A percentile compares a stretch with the other conserved stretches of the same genome.
Conservation (phyloP, 2,113 vertebrate genomes). For the Prolemur simus region DNA sequence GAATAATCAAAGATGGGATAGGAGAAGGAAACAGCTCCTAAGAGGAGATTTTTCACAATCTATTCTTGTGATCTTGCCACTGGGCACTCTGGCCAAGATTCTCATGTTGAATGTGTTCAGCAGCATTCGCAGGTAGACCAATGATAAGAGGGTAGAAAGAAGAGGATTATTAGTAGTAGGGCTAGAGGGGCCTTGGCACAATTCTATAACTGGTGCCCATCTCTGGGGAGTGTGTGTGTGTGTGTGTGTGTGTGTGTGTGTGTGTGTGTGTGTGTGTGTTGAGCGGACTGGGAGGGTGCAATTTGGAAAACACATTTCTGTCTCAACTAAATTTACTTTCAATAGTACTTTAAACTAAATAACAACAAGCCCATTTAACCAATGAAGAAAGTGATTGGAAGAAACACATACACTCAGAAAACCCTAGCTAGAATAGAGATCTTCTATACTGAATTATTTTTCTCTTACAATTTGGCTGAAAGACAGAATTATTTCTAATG, state of each 20-base stretch:
- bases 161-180: background rate
- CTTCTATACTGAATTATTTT: background rate
- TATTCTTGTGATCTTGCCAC: background rate
- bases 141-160: background rate
- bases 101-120: background rate
- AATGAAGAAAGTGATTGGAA: background rate
- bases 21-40: background rate
- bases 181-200: background rate
- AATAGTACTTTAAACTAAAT: background rate
- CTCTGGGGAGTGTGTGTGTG: background rate
- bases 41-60: background rate
- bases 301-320: background rate
- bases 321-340: background rate
- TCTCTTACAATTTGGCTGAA: constrained; percentile 12
- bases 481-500: constrained; percentile 3
- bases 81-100: background rate
- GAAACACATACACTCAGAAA: background rate
- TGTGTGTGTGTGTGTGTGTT: background rate
- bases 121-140: background rate
- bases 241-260: background rate
- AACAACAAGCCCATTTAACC: background rate
- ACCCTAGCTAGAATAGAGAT: background rate
- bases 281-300: background rate
- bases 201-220: background rate
- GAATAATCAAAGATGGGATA: background rate